Conservation (phyloP, 2,888 invertebrate genomes). For the Idaea aversata region DNA sequence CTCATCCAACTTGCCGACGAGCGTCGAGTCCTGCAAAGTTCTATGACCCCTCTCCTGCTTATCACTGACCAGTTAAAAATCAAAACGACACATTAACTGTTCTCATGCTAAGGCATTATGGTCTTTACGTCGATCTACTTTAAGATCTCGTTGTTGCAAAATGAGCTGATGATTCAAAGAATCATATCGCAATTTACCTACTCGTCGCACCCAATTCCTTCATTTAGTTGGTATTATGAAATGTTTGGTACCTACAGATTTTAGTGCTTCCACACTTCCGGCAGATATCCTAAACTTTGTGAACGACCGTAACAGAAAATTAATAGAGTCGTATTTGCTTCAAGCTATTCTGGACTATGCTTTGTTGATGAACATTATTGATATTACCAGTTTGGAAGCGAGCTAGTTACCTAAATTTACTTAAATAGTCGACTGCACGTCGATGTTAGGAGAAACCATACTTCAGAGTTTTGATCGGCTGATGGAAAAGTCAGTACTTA, state of each 20-base stretch:
- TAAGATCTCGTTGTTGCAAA: constrained; percentile 26
- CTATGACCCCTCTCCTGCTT: constrained; percentile 73
- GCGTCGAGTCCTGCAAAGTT: constrained; percentile 61
- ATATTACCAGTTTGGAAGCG: neutral
- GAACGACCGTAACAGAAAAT: neutral
- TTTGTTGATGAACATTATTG: neutral
- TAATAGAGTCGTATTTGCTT: too few relatives aligned
- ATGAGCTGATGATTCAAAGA: constrained; percentile 37
- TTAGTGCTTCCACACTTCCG: neutral
- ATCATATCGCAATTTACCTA: constrained; percentile 49
- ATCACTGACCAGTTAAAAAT: constrained; percentile 49
- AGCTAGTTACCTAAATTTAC: too few relatives aligned
- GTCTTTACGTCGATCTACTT: constrained; percentile 23
- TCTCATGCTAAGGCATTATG: constrained; percentile 22
- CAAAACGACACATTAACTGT: constrained; percentile 45
- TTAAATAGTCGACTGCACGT: too few relatives aligned
- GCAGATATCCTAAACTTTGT: neutral
- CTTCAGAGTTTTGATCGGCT: too few relatives aligned
- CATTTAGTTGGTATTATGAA: constrained; percentile 14
- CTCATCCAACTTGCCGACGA: constrained; percentile 33
- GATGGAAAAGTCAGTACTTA: too few relatives aligned
- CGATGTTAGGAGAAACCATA: too few relatives aligned
- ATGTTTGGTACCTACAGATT: neutral
- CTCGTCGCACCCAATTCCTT: constrained; percentile 48
- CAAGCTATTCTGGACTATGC: too few relatives aligned